phyloP scores from a whole-genome alignment of 1,140 invertebrate species.

The Psix sp. region DNA sequence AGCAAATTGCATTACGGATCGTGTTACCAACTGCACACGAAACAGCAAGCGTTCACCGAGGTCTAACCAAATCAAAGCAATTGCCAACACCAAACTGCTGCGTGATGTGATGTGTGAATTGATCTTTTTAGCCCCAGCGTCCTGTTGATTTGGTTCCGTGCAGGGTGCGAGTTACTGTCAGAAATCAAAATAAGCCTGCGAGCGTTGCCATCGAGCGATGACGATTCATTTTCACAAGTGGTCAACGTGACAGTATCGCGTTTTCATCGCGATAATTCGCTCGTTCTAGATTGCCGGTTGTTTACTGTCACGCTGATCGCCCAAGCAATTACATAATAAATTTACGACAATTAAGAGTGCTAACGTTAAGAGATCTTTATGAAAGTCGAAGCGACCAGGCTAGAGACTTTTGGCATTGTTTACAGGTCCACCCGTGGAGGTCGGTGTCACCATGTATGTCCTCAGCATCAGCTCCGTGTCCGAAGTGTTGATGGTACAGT shows the following conservation, averaged over 20 bases:
- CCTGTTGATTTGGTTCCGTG: conserved; percentile 78
- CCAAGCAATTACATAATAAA: no score
- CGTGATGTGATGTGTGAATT: conserved; percentile 26
- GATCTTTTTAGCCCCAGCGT: conserved; percentile 65
- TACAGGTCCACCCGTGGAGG: conserved; percentile 96
- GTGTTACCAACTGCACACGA: conserved; percentile 12
- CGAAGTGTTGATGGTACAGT: conserved; percentile 97
- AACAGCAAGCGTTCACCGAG: conserved; percentile 5
- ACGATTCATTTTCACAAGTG: no score
- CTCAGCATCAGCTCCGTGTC: conserved; percentile 98
- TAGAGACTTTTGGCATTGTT: conserved; percentile 79
- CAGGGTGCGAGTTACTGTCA: conserved; percentile 68
- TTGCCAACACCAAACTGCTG: no score
- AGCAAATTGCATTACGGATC: conserved; percentile 18
- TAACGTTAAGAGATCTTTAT: conserved; percentile 61
- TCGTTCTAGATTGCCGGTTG: neutral
- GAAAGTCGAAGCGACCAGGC: conserved; percentile 72
- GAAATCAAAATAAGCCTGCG: conserved; percentile 6
- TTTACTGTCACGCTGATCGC: conserved; percentile 19
- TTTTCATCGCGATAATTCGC: neutral
- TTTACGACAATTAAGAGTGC: no score
- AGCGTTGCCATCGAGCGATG: conserved; percentile 15
- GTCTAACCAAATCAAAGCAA: conserved; percentile 37
- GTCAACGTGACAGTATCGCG: conserved; percentile 11
- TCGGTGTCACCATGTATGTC: conserved; percentile 98